A percentile compares a stretch with the other conserved stretches of the same genome.
These are phyloP conservation scores for Epizoanthus stellaris DNA, from an alignment of 92 coral and sea anemone species.

Conservation along the genomic window DNA sequence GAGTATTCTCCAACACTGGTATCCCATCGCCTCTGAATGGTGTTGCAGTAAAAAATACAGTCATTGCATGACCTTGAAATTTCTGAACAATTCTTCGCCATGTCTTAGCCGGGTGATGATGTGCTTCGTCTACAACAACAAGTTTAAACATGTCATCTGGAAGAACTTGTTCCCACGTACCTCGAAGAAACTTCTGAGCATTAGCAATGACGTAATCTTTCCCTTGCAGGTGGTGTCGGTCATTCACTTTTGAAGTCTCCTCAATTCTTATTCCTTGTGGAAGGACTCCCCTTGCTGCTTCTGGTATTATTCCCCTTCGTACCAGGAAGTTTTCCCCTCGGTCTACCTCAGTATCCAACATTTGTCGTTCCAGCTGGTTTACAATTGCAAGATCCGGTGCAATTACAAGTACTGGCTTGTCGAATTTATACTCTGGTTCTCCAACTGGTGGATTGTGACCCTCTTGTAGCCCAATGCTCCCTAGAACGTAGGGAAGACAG, in stretches of 20 bases:
- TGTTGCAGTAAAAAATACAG: constrained; percentile 62
- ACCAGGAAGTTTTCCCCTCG: constrained; percentile 46
- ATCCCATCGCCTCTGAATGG: constrained; percentile 49
- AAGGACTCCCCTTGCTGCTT: background rate
- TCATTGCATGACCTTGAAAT: constrained; percentile 25
- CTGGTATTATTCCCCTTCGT: constrained; percentile 36
- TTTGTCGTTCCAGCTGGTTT: constrained; percentile 30
- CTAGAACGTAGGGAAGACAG: constrained; percentile 66
- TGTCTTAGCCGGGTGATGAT: constrained; percentile 50
- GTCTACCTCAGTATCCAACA: constrained; percentile 1
- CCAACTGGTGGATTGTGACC: background rate
- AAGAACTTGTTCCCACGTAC: constrained; percentile 39
- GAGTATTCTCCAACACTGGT: background rate
- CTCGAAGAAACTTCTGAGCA: constrained; percentile 49
- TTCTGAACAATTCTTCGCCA: constrained; percentile 43
- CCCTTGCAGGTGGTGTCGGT: background rate
- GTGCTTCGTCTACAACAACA: constrained; percentile 60
- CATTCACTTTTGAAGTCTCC: background rate
- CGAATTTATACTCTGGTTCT: background rate
- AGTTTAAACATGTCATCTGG: constrained; percentile 38
- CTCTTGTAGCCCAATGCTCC: background rate
- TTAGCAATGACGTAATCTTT: constrained; percentile 51
- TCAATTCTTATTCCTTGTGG: constrained; percentile 33
- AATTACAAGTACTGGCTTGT: constrained; percentile 53
- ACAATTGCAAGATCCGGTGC: constrained; percentile 52